phyloP scores from a whole-genome alignment of 2,888 invertebrate genomes.

The Cheilosia variabilis region DNA sequence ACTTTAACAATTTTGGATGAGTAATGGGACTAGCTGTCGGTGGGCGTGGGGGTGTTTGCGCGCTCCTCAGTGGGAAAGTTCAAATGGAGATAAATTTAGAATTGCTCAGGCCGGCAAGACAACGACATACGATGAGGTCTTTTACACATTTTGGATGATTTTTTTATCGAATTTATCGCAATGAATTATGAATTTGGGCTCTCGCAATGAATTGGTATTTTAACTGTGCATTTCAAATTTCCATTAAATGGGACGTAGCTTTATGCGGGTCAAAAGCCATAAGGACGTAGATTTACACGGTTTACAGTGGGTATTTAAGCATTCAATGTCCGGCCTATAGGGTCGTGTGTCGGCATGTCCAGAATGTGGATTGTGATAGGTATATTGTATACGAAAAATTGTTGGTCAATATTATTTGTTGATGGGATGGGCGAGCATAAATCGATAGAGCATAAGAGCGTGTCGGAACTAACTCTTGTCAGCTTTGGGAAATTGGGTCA shows the following conservation, averaged over 20 bases:
- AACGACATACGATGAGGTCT: not conserved
- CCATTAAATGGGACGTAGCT: not conserved
- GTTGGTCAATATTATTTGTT: no score
- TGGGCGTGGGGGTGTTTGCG: not conserved
- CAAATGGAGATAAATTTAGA: slow-evolving; percentile 53
- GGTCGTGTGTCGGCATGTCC: no score
- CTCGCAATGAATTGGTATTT: slow-evolving; percentile 41
- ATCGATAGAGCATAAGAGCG: no score
- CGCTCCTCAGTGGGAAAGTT: slow-evolving; percentile 47
- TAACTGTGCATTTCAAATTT: slow-evolving; percentile 35
- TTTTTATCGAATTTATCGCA: slow-evolving; percentile 44
- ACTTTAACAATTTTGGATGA: slow-evolving; percentile 71
- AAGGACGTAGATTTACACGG: no score
- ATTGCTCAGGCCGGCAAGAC: slow-evolving; percentile 10
- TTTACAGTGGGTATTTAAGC: not conserved
- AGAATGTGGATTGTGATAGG: no score
- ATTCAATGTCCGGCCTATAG: no score
- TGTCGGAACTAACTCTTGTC: no score
- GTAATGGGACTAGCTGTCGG: slow-evolving; percentile 45
- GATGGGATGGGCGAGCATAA: no score
- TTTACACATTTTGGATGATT: slow-evolving; percentile 19
- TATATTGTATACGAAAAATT: no score
- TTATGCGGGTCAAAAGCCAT: slow-evolving; percentile 5
- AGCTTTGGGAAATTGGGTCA: no score
- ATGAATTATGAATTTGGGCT: slow-evolving; percentile 56